Evolutionary conservation across 2,888 invertebrate species (phyloP), one percentile per base, ranked within the genome.

Genomic region (Drosophila neonasuta): DNA sequence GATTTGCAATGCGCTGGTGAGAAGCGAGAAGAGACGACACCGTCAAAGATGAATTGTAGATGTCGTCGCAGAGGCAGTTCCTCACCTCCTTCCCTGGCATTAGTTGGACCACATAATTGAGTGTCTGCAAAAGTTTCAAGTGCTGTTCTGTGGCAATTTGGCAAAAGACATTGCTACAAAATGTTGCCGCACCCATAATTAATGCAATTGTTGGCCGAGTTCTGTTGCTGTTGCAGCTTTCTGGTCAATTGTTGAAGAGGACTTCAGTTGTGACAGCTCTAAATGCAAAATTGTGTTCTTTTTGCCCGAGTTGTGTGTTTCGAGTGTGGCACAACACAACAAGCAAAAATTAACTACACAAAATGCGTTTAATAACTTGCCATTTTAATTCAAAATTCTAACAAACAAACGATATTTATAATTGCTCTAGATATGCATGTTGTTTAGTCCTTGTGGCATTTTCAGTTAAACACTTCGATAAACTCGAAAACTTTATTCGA

Each of bases 161-260:
- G 68, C 78, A 77, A 74, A 77, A 56, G 63, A 68, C 74, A 63
- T 66, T 75, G 77, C 77, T 77, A 60, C 72, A 75, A 75, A 79
- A 66, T 64, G 70, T 58, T 48, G 79, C 76, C 61, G 56, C 87
- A 84, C 79, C 71, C 85, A 84, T 86, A 80, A 84, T 80, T 80
- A 80, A 86, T 80, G 80, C 82, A 78, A 86, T 86, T 86, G 82
- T 86, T 76, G 80, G 59, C 85, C 76, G 34, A 49, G 32, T 41
- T 44, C 34, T 55, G 52, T 45, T 60, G 58, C 34, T 51, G 54
- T 51, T 68, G 32, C 52, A 24, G 7, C 10, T 51, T 49, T 36
- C 4, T 42, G 80, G 83, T 82, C 64, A 80, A 10, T 44, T 20
- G 52, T 34, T 36, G 45, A 41, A 32, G 41, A 42, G 34, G 20